Conservation (phyloP, 2,888 invertebrate species). For the Matsumyia berberina region DNA sequence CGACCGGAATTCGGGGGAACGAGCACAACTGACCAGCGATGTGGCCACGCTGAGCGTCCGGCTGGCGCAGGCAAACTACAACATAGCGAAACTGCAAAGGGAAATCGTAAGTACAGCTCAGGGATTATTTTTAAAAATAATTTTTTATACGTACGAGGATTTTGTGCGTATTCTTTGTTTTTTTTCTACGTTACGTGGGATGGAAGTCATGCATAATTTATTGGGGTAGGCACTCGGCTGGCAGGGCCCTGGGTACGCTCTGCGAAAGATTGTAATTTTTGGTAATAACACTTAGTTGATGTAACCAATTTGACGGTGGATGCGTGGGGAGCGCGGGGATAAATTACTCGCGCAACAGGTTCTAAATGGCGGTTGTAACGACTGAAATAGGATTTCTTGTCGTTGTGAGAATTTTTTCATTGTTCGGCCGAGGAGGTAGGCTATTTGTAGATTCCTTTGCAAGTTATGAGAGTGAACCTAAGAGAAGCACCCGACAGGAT, state of each 20-base stretch:
- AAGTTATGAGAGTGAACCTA: not conserved
- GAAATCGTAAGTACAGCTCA: slow-evolving; percentile 89
- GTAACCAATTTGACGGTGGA: slow-evolving; percentile 58
- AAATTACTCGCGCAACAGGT: slow-evolving; percentile 63
- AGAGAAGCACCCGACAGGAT: not conserved
- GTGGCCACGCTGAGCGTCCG: slow-evolving; percentile 93
- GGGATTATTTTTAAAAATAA: slow-evolving; percentile 49
- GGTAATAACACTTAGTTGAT: slow-evolving; percentile 66
- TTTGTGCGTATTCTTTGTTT: slow-evolving; percentile 1
- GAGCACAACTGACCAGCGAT: slow-evolving; percentile 93
- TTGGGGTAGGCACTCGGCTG: slow-evolving; percentile 59
- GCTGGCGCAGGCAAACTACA: slow-evolving; percentile 93
- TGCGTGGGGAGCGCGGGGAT: slow-evolving; percentile 34
- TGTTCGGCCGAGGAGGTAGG: slow-evolving; percentile 11
- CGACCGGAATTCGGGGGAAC: slow-evolving; percentile 95
- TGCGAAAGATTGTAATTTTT: slow-evolving; percentile 58
- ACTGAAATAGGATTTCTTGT: slow-evolving; percentile 24
- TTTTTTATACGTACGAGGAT: slow-evolving; percentile 7
- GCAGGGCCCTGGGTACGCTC: not conserved
- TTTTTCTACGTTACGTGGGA: slow-evolving; percentile 45
- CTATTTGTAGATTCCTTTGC: not conserved
- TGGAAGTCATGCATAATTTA: slow-evolving; percentile 69
- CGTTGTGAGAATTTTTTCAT: not conserved
- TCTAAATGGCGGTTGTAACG: slow-evolving; percentile 1
- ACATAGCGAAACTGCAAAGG: slow-evolving; percentile 92